Evolutionary conservation across 2,797 vertebrate genomes (phyloP).

Genomic region (Distichodus sexfasciatus): DNA sequence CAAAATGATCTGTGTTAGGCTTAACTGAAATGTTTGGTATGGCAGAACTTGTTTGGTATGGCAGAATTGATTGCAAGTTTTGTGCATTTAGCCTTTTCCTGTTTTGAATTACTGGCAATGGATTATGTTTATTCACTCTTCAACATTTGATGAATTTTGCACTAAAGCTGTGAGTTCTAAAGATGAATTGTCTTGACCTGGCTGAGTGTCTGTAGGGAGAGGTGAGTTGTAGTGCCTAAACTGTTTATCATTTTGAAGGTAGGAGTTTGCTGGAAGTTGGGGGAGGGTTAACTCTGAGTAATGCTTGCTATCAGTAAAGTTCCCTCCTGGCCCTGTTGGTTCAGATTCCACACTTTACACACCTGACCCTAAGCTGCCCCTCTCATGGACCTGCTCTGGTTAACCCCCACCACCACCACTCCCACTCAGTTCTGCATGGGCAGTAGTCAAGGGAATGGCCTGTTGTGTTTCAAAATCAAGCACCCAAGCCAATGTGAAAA

Average conservation of each 20-base stretch:
- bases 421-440: too few species aligned
- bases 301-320: constrained; percentile 35
- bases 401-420: constrained; percentile 24
- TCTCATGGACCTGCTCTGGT: background rate
- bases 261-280: too few species aligned
- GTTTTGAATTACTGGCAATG: background rate
- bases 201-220: constrained; percentile 4
- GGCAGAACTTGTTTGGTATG: background rate
- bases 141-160: background rate
- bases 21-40: constrained; percentile 1
- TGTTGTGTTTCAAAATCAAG: constrained; percentile 28
- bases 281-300: constrained; percentile 36
- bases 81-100: background rate
- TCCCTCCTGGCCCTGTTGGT: constrained; percentile 4
- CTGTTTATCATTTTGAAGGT: constrained; percentile 27
- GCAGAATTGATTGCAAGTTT: constrained; percentile 8
- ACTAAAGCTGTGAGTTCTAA: constrained; percentile 1
- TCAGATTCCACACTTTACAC: constrained; percentile 38
- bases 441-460: constrained; percentile 16
- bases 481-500: constrained; percentile 24
- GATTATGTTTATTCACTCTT: background rate
- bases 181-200: constrained; percentile 11
- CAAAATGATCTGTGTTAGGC: too few species aligned
- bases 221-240: constrained; percentile 3
- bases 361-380: constrained; percentile 46